Evolutionary conservation across 2,888 invertebrate genomes (phyloP).

Genomic region (Macrostomum cliftonense): DNA sequence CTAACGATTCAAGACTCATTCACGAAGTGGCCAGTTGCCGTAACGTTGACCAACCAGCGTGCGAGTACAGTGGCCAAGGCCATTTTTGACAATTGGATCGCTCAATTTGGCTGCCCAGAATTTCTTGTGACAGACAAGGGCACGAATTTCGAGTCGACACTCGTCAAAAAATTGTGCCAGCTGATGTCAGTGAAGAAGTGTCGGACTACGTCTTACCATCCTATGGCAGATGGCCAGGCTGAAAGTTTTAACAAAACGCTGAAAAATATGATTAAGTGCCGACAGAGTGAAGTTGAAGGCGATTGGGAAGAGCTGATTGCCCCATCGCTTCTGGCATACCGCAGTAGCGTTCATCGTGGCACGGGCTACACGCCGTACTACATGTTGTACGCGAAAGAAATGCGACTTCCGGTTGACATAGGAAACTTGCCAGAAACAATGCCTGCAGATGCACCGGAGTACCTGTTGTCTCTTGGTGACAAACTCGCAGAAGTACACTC

Average conservation of each 20-base stretch:
- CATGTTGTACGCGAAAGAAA: too few relatives aligned
- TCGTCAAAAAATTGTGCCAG: conserved; percentile 10
- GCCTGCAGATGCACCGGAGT: too few relatives aligned
- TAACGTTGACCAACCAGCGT: too few relatives aligned
- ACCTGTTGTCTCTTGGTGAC: too few relatives aligned
- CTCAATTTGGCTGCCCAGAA: conserved; percentile 12
- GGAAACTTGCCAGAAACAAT: too few relatives aligned
- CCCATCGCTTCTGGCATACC: conserved; percentile 10
- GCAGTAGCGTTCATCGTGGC: conserved; percentile 11
- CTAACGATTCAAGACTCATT: too few relatives aligned
- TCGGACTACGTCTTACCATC: conserved; percentile 13
- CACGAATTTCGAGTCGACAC: conserved; percentile 10
- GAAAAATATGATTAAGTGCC: conserved; percentile 12
- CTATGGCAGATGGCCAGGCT: too few relatives aligned
- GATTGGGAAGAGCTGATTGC: conserved; percentile 14
- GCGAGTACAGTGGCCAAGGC: too few relatives aligned
- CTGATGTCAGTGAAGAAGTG: conserved; percentile 12
- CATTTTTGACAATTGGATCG: too few relatives aligned
- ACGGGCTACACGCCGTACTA: conserved; percentile 14
- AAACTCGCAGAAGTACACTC: too few relatives aligned
- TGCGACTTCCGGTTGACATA: too few relatives aligned
- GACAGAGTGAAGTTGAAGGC: conserved; percentile 9
- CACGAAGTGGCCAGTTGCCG: too few relatives aligned
- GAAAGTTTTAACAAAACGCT: conserved; percentile 13
- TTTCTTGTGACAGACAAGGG: conserved; percentile 12